Percentiles rank a stretch among this genome's conserved stretches.
Conservation (phyloP, 2,113 vertebrate species). For the Mastomys natalensis region DNA sequence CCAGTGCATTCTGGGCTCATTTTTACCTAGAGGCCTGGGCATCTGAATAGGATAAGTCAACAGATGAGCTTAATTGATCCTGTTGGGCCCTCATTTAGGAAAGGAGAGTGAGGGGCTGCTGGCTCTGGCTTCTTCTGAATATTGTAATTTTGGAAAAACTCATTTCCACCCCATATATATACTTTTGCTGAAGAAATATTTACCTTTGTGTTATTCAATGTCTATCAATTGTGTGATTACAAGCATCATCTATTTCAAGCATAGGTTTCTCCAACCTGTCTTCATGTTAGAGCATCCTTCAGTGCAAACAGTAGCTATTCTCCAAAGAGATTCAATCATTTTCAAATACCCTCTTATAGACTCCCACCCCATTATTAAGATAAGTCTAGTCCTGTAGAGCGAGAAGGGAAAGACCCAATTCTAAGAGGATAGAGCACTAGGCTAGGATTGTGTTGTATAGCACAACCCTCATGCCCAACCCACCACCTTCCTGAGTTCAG, state of each 20-base stretch:
- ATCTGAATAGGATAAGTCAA: conserved; percentile 58
- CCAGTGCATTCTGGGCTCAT: not conserved
- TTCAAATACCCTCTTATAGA: not conserved
- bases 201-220: conserved; percentile 35
- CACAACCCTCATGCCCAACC: too few relatives aligned
- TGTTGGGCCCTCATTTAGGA: conserved; percentile 46
- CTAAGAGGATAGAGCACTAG: not conserved
- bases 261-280: not conserved
- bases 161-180: conserved; percentile 38
- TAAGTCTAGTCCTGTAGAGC: not conserved
- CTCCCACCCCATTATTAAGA: not conserved
- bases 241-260: not conserved
- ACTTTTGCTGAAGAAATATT: conserved; percentile 19
- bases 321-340: not conserved
- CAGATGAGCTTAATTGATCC: conserved; percentile 73
- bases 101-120: not conserved
- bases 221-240: not conserved
- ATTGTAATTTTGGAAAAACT: conserved; percentile 56
- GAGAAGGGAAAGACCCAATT: not conserved
- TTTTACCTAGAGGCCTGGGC: conserved; percentile 6
- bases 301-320: not conserved
- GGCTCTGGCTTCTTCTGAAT: not conserved
- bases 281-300: not conserved
- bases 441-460: not conserved
- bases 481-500: not conserved